These are phyloP conservation scores for Trissolcus basalis DNA, from an alignment of 1,140 invertebrate species.

Conservation along the genomic window DNA sequence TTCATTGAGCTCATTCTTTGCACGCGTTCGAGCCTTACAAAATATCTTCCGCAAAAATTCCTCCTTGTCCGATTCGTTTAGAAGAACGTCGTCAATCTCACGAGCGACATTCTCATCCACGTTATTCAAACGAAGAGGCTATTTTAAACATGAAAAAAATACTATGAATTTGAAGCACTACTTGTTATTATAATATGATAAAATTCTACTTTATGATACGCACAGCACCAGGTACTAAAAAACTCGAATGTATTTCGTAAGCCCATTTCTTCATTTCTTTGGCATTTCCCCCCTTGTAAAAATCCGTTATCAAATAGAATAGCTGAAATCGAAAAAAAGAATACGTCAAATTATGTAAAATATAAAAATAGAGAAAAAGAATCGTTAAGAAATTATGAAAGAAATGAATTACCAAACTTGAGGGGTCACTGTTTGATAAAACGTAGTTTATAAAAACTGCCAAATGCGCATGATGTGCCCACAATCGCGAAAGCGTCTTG, in stretches of 20 bases:
- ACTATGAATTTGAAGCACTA: background rate
- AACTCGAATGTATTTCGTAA: constrained; percentile 98
- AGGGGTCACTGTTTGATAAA: constrained; percentile 89
- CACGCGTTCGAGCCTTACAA: constrained; percentile 87
- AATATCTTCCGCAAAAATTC: constrained; percentile 92
- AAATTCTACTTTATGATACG: constrained; percentile 62
- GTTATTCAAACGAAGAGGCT: constrained; percentile 89
- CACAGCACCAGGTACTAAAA: constrained; percentile 92
- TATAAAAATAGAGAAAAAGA: too few species aligned
- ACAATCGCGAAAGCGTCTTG: constrained; percentile 83
- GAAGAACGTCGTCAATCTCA: constrained; percentile 90
- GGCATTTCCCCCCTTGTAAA: constrained; percentile 88
- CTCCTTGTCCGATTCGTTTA: constrained; percentile 89
- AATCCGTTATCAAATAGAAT: constrained; percentile 91
- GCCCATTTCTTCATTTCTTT: constrained; percentile 97
- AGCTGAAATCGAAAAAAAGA: constrained; percentile 79
- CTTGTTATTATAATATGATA: background rate
- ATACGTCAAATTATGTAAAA: too few species aligned
- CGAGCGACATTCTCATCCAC: constrained; percentile 91
- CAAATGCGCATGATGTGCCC: constrained; percentile 87
- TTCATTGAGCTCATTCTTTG: constrained; percentile 90
- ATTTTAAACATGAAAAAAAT: constrained; percentile 65
- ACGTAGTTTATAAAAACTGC: constrained; percentile 94
- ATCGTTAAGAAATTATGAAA: too few species aligned
- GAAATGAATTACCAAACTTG: constrained; percentile 80